Evolutionary conservation across 1,140 invertebrate species (phyloP).

Genomic region (Samia ricini): DNA sequence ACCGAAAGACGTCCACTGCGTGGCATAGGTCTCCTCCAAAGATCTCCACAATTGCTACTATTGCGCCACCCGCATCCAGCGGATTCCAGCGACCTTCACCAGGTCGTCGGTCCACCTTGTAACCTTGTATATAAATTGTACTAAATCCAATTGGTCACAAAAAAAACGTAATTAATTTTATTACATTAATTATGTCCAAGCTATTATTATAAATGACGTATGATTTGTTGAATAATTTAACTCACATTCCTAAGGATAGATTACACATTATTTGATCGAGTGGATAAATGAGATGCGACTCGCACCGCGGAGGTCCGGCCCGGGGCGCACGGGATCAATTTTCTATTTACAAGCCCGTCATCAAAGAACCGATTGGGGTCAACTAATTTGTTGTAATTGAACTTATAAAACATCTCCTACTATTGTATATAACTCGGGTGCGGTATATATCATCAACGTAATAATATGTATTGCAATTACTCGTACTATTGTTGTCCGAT

Average conservation of each 20-base stretch:
- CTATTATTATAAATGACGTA: neutral
- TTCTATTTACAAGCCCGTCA: constrained; percentile 56
- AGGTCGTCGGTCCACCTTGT: too few relatives aligned
- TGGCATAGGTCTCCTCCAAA: too few relatives aligned
- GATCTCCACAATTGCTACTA: too few relatives aligned
- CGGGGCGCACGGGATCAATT: constrained; percentile 50
- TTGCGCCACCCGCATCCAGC: too few relatives aligned
- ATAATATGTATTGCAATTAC: neutral
- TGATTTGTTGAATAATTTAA: constrained; percentile 2
- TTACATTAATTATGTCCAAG: neutral
- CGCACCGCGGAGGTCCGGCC: neutral
- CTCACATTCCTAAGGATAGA: constrained; percentile 1
- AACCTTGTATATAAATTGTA: too few relatives aligned
- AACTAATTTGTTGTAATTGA: constrained; percentile 67
- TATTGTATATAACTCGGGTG: neutral
- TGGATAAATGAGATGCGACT: constrained; percentile 6
- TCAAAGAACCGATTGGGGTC: constrained; percentile 55
- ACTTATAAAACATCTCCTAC: constrained; percentile 29
- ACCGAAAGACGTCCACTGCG: too few relatives aligned
- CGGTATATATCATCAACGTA: neutral
- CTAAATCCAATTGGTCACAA: too few relatives aligned
- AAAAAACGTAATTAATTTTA: neutral
- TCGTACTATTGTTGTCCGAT: too few relatives aligned
- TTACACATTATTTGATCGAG: constrained; percentile 4
- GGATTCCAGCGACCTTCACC: too few relatives aligned